phyloP scores from a whole-genome alignment of 2,797 vertebrate species.

The Paguma larvata region DNA sequence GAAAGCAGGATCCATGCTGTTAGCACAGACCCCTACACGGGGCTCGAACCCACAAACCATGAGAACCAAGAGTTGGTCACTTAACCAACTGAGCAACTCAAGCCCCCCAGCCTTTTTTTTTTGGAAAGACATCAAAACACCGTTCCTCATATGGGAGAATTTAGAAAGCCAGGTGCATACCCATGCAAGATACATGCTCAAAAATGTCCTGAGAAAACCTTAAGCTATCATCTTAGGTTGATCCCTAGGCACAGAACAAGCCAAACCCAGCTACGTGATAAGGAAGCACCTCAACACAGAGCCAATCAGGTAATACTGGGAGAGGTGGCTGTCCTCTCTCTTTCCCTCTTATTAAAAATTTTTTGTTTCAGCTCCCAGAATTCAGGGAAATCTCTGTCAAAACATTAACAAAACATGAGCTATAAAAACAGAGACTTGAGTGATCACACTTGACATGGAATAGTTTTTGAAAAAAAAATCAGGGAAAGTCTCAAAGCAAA shows the following conservation, averaged over 20 bases:
- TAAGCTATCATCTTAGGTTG: neutral
- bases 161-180: neutral
- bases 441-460: neutral
- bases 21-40: too few species aligned
- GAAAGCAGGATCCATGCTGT: too few species aligned
- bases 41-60: too few species aligned
- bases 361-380: neutral
- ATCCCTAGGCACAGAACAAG: neutral
- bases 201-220: neutral
- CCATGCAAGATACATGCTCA: neutral
- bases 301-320: neutral
- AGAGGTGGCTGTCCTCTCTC: neutral
- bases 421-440: too few species aligned
- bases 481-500: neutral
- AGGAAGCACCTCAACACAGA: neutral
- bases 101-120: too few species aligned
- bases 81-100: too few species aligned
- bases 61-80: too few species aligned
- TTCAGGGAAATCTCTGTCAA: neutral
- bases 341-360: neutral
- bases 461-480: neutral
- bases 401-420: too few species aligned
- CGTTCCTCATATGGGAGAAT: neutral
- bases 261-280: neutral
- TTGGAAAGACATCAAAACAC: neutral